Percentiles rank a stretch among this genome's conserved stretches.
Conservation (phyloP, 2,888 invertebrate species). For the Caenorhabditis afra region DNA sequence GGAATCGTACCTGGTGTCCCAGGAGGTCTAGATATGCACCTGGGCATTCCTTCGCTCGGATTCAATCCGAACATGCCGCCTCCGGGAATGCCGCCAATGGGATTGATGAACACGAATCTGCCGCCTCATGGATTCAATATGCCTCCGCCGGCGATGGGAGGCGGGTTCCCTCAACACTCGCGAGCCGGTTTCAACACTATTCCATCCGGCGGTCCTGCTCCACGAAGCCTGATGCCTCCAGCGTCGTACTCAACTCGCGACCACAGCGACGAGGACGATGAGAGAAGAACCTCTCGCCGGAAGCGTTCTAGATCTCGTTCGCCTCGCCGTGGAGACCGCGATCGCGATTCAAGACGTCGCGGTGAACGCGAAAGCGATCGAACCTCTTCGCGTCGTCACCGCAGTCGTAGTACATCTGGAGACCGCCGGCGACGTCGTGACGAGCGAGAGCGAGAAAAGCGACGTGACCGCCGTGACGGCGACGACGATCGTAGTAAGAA, state of each 20-base stretch:
- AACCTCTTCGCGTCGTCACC: conserved; percentile 29
- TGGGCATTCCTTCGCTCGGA: conserved; percentile 55
- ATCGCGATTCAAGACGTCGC: conserved; percentile 26
- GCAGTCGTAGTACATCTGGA: conserved; percentile 53
- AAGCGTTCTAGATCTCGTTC: conserved; percentile 51
- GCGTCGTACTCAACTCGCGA: not conserved
- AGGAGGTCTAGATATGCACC: conserved; percentile 37
- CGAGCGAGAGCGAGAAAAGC: conserved; percentile 57
- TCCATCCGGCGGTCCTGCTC: not conserved
- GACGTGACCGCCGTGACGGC: conserved; percentile 37
- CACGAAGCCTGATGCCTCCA: conserved; percentile 1
- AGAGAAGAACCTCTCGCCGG: conserved; percentile 27
- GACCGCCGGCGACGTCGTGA: conserved; percentile 54
- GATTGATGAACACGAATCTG: conserved; percentile 41
- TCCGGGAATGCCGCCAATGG: conserved; percentile 57
- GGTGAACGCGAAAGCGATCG: conserved; percentile 39
- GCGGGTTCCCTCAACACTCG: conserved; percentile 34
- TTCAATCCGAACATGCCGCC: conserved; percentile 68
- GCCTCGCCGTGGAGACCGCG: conserved; percentile 41
- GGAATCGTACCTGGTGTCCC: conserved; percentile 18
- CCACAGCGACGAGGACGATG: conserved; percentile 42
- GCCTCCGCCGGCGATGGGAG: conserved; percentile 32
- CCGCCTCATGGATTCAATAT: conserved; percentile 51
- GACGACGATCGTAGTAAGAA: conserved; percentile 56
- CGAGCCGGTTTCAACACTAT: conserved; percentile 43